These are phyloP conservation scores for Poeciliopsis presidionis DNA, from an alignment of 2,797 vertebrate genomes.

Conservation along the genomic window DNA sequence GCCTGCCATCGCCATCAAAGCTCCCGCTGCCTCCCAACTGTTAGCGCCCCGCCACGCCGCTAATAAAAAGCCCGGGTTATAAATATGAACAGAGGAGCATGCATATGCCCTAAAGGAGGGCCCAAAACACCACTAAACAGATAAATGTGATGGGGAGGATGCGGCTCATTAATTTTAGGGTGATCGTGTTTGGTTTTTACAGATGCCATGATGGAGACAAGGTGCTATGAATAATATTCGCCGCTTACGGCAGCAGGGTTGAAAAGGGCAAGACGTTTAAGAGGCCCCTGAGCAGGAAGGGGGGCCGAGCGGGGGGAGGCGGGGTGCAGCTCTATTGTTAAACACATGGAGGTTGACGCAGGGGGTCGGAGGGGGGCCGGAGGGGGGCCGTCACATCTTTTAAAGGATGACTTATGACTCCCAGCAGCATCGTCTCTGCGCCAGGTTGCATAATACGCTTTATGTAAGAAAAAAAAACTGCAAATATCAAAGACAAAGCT, in stretches of 20 bases:
- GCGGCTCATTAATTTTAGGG: slow-evolving; percentile 78
- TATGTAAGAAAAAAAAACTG: background rate
- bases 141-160: slow-evolving; percentile 74
- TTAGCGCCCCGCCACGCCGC: slow-evolving; percentile 71
- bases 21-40: slow-evolving; percentile 72
- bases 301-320: slow-evolving; percentile 41
- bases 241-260: slow-evolving; percentile 48
- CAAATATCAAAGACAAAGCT: no score
- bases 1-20: slow-evolving; percentile 76
- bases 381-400: slow-evolving; percentile 49
- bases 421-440: slow-evolving; percentile 41
- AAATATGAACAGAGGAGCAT: slow-evolving; percentile 78
- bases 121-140: slow-evolving; percentile 78
- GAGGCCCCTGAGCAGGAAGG: slow-evolving; percentile 50
- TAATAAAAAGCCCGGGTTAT: slow-evolving; percentile 80
- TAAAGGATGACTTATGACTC: slow-evolving; percentile 57
- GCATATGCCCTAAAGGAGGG: slow-evolving; percentile 74
- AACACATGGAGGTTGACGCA: slow-evolving; percentile 1
- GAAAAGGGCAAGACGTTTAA: slow-evolving; percentile 49
- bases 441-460: slow-evolving; percentile 10
- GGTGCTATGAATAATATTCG: slow-evolving; percentile 71
- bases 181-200: slow-evolving; percentile 74
- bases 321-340: slow-evolving; percentile 50
- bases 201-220: slow-evolving; percentile 72
- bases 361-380: background rate